A percentile compares a stretch with the other conserved stretches of the same genome.
Conservation (phyloP, 2,797 vertebrate genomes). For the Mus spretus region DNA sequence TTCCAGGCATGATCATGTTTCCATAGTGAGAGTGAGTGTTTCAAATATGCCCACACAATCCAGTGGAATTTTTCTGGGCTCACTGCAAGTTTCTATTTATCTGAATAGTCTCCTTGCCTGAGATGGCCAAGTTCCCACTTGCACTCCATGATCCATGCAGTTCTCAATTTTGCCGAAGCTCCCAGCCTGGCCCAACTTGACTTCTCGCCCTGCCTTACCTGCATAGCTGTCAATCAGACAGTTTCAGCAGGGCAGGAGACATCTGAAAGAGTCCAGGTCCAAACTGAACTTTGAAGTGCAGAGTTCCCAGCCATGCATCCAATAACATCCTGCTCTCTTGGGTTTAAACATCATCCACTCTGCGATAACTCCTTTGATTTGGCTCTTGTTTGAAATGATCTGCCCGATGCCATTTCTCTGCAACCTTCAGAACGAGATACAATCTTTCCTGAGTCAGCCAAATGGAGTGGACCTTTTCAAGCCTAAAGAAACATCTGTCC, state of each 20-base stretch:
- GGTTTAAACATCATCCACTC: constrained; percentile 43
- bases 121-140: not conserved
- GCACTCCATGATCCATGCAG: not conserved
- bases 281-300: constrained; percentile 47
- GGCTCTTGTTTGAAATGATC: constrained; percentile 38
- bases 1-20: not conserved
- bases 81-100: constrained; percentile 32
- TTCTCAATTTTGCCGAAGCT: not conserved
- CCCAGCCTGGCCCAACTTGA: not conserved
- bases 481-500: constrained; percentile 81
- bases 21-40: not conserved
- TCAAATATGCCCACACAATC: not conserved
- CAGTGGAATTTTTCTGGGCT: not conserved
- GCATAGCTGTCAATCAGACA: not conserved
- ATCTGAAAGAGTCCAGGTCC: constrained; percentile 39
- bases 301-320: constrained; percentile 23
- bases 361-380: constrained; percentile 47
- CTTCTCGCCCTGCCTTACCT: not conserved
- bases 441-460: constrained; percentile 69
- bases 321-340: constrained; percentile 36
- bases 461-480: constrained; percentile 73
- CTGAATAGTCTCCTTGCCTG: not conserved
- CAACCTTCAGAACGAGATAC: constrained; percentile 67
- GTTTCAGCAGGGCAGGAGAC: not conserved
- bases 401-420: constrained; percentile 53